Conservation (phyloP, 2,888 invertebrate species). For the Xylota sylvarum region DNA sequence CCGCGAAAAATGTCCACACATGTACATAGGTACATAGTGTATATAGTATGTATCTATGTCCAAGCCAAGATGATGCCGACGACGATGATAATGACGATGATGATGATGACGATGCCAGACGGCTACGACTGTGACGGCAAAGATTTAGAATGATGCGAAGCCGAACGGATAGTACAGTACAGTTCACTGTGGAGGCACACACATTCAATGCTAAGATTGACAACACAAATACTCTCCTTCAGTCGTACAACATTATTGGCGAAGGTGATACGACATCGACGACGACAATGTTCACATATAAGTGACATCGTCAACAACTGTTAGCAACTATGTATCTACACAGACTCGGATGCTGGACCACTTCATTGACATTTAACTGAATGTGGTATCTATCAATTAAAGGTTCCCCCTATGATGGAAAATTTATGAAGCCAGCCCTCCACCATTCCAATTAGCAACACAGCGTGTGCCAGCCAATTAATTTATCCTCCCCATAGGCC, state of each 20-base stretch:
- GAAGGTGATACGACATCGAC: constrained; percentile 64
- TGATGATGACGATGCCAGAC: constrained; percentile 63
- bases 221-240: constrained; percentile 64
- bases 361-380: constrained; percentile 58
- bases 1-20: constrained; percentile 35
- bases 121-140: constrained; percentile 53
- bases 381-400: constrained; percentile 67
- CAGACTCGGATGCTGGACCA: constrained; percentile 46
- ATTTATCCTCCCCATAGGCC: constrained; percentile 59
- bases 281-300: constrained; percentile 65
- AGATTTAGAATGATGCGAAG: constrained; percentile 68
- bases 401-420: constrained; percentile 19
- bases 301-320: constrained; percentile 74
- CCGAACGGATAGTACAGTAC: constrained; percentile 29
- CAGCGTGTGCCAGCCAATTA: constrained; percentile 30
- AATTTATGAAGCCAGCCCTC: constrained; percentile 39
- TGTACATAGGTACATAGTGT: too few relatives aligned
- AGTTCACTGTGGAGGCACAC: constrained; percentile 25
- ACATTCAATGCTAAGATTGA: constrained; percentile 55
- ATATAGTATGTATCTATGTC: constrained; percentile 37
- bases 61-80: constrained; percentile 30
- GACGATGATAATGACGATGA: constrained; percentile 41
- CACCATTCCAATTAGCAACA: constrained; percentile 65
- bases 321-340: constrained; percentile 66
- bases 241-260: constrained; percentile 68